Base-by-base conservation (phyloP, 2,113 vertebrate species). In the Eclectus roratus region DNA sequence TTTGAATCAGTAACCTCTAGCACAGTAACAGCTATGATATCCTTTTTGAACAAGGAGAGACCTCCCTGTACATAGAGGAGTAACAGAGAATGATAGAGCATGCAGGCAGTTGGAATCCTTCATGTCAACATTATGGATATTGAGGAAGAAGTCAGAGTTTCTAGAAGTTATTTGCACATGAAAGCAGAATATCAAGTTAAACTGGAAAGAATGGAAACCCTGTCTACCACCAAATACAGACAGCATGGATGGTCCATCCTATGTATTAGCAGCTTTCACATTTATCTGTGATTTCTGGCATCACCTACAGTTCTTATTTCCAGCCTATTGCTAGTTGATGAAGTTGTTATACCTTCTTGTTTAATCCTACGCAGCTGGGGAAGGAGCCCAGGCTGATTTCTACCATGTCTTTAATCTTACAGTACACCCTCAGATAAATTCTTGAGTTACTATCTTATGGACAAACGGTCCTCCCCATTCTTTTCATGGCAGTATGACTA, bases 11-110 rank as follows among this genome's bases (percentile, higher is more conserved):
- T n/a, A 70, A 85, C 47, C 29, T 76, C 18, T 2, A 70, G 27
- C 1, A 3, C 65, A 44, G 11, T 16, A 47, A 52, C 8, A 39
- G 12, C 2, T 50, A 2, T 4, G 4, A 50, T 19, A 28, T 3
- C 10, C 6, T 33, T 43, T 91, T 61, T 47, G 41, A 84, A n/a
- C 16, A 60, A 14, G 23, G 5, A 55, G 6, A 60, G n/a, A 44
- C 5, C 11, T 53, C 71, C 10, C 17, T 9, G 58, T 70, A 74
- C 15, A 50, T 11, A n/a, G 20, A 85, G 9, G 8, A 91, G 37
- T 17, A 71, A 91, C 17, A 69, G 41, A 65, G 28, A 53, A 2
- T 24, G 13, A 25, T 37, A 77, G 27, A 69, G 3, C 17, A n/a
- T 27, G 47, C 66, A 39, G 43, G 13, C 39, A 61, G 16, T 3